phyloP scores from a whole-genome alignment of 2,113 vertebrate species.

The Otolemur garnettii region DNA sequence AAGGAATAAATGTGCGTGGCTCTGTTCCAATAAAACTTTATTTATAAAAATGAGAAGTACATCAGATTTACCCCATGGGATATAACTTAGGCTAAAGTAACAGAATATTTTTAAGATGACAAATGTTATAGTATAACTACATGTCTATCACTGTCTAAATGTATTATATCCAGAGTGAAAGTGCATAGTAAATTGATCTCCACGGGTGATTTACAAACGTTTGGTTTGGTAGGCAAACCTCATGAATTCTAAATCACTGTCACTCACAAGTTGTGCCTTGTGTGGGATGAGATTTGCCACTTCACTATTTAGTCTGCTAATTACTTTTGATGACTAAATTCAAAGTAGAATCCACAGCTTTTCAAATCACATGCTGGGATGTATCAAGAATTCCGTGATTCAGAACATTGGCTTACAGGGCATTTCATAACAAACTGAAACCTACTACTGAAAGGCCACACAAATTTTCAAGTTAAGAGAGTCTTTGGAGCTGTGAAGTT shows the following conservation, averaged over 20 bases:
- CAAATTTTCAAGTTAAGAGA: neutral
- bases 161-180: neutral
- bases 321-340: neutral
- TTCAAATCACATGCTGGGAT: neutral
- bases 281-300: neutral
- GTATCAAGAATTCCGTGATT: neutral
- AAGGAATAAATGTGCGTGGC: neutral
- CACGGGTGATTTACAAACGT: neutral
- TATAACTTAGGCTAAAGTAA: neutral
- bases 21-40: neutral
- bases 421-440: constrained; percentile 16
- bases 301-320: neutral
- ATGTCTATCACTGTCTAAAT: neutral
- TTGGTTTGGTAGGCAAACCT: neutral
- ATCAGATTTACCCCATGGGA: neutral
- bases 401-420: neutral
- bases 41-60: constrained; percentile 23
- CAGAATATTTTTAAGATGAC: constrained; percentile 45
- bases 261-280: neutral
- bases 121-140: neutral
- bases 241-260: neutral
- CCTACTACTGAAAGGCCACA: neutral
- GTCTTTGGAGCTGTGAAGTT: neutral
- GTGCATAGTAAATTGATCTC: neutral
- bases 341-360: neutral